Percentiles rank a stretch among this genome's conserved stretches.
phyloP scores from a whole-genome alignment of 2,797 vertebrate species.

The Epinephelus malabaricus region DNA sequence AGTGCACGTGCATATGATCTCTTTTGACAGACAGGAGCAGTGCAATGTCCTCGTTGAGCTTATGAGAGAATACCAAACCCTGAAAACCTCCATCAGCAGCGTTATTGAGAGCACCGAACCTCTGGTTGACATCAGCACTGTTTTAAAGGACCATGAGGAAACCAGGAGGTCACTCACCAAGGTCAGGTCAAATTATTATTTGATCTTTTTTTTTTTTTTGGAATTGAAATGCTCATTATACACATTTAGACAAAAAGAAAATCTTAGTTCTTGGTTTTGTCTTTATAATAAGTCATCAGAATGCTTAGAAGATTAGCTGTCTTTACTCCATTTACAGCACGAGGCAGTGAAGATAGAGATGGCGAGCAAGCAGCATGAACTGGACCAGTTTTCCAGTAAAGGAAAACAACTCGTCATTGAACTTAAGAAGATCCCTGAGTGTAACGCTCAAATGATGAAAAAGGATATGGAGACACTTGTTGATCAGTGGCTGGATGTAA shows the following conservation, averaged over 20 bases:
- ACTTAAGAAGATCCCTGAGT: slow-evolving; percentile 91
- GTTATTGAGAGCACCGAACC: slow-evolving; percentile 88
- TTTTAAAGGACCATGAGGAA: slow-evolving; percentile 93
- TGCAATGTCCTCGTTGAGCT: slow-evolving; percentile 90
- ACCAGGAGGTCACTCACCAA: slow-evolving; percentile 90
- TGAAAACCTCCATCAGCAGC: slow-evolving; percentile 88
- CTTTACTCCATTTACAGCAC: slow-evolving; percentile 83
- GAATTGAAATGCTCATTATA: too few species aligned
- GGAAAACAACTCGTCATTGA: slow-evolving; percentile 93
- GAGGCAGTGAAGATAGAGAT: slow-evolving; percentile 91
- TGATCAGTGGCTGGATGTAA: slow-evolving; percentile 98
- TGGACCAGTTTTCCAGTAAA: slow-evolving; percentile 93
- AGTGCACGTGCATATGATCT: not conserved
- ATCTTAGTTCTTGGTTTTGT: not conserved
- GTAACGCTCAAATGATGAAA: slow-evolving; percentile 87
- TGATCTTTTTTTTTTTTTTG: too few species aligned
- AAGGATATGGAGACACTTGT: slow-evolving; percentile 90
- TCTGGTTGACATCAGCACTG: slow-evolving; percentile 85
- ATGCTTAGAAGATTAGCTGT: not conserved
- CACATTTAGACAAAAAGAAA: not conserved
- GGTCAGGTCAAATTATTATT: slow-evolving; percentile 78
- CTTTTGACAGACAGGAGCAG: slow-evolving; percentile 90
- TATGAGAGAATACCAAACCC: slow-evolving; percentile 92
- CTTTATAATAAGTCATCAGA: not conserved
- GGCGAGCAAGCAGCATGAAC: slow-evolving; percentile 87